Conservation (phyloP, 2,113 vertebrate genomes). For the Hydrochoerus hydrochaeris region DNA sequence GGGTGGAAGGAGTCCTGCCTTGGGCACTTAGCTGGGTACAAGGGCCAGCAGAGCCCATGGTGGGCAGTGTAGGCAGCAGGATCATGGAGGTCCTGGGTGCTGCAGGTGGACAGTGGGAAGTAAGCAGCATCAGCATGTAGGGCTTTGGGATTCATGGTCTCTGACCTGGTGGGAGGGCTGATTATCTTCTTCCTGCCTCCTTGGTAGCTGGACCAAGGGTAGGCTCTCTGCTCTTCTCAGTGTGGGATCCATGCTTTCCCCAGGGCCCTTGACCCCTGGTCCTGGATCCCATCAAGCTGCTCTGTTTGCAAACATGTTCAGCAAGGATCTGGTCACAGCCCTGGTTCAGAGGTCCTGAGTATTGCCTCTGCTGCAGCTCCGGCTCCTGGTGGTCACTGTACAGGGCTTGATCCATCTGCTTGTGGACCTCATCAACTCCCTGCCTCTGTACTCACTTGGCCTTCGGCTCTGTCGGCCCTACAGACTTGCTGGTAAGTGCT, state of each 20-base stretch:
- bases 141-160: neutral
- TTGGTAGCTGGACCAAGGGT: neutral
- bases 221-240: too few relatives aligned
- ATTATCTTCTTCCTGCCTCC: neutral
- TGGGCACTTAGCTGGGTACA: neutral
- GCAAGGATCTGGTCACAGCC: neutral
- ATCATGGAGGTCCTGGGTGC: neutral
- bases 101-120: neutral
- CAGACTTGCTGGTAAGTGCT: conserved; percentile 91
- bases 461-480: conserved; percentile 93
- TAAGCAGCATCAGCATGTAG: neutral
- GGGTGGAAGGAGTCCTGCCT: neutral
- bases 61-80: neutral
- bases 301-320: neutral
- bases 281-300: neutral
- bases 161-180: neutral
- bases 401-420: conserved; percentile 95
- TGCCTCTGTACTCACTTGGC: conserved; percentile 93
- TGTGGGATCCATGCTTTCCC: neutral
- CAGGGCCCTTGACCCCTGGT: neutral
- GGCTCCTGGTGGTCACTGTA: conserved; percentile 94
- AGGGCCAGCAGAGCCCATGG: neutral
- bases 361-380: conserved; percentile 86
- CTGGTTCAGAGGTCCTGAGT: neutral
- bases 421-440: conserved; percentile 94